Percentiles rank a stretch among this genome's conserved stretches.
Evolutionary conservation across 2,113 vertebrate genomes (phyloP).

Genomic region (Pholis gunnellus): DNA sequence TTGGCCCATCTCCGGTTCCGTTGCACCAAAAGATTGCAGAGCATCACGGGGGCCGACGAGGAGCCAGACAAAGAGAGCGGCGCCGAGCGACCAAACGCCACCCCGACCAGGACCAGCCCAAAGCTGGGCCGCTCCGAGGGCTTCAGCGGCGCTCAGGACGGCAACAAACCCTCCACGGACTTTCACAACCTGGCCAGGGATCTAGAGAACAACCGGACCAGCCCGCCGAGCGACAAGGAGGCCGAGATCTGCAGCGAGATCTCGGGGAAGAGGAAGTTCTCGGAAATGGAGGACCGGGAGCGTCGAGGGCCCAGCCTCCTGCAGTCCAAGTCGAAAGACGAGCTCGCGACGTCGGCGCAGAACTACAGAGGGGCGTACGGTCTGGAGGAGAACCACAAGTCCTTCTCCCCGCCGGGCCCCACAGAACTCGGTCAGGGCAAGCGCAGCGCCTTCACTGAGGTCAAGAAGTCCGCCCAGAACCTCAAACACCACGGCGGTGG

Average conservation of each 20-base stretch:
- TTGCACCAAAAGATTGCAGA: slow-evolving; percentile 92
- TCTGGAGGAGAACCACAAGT: slow-evolving; percentile 87
- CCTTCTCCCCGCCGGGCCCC: slow-evolving; percentile 86
- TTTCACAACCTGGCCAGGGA: slow-evolving; percentile 96
- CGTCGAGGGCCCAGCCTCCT: slow-evolving; percentile 54
- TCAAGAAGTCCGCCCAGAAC: slow-evolving; percentile 88
- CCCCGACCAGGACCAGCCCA: slow-evolving; percentile 77
- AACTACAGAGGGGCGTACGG: slow-evolving; percentile 91
- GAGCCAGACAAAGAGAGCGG: slow-evolving; percentile 76
- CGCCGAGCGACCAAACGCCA: slow-evolving; percentile 70
- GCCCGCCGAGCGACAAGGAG: slow-evolving; percentile 82
- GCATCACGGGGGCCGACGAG: slow-evolving; percentile 80
- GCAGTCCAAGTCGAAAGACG: slow-evolving; percentile 87
- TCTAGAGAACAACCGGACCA: slow-evolving; percentile 89
- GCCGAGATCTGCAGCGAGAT: slow-evolving; percentile 85
- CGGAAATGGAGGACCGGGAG: slow-evolving; percentile 78
- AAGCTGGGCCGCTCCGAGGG: slow-evolving; percentile 82
- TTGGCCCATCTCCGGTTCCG: slow-evolving; percentile 94
- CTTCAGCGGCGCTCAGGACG: slow-evolving; percentile 74
- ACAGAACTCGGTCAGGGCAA: slow-evolving; percentile 86
- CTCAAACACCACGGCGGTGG: slow-evolving; percentile 79
- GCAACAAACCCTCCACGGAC: slow-evolving; percentile 91
- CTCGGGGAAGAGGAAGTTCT: slow-evolving; percentile 88
- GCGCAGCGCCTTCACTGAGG: slow-evolving; percentile 96
- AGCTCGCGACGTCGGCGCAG: slow-evolving; percentile 90